phyloP scores from a whole-genome alignment of 2,888 invertebrate genomes.

The Brenthis daphne region DNA sequence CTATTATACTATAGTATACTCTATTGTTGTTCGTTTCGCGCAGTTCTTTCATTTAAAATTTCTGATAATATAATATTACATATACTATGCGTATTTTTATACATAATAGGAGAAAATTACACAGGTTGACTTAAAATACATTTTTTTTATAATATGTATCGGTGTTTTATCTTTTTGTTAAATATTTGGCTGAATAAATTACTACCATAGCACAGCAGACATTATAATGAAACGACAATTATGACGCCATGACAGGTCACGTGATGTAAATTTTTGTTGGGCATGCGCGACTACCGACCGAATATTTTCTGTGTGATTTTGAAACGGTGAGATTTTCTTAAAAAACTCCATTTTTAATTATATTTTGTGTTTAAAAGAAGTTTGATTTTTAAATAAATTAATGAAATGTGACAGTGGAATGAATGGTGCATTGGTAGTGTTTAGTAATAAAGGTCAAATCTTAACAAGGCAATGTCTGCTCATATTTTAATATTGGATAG shows the following conservation, averaged over 20 bases:
- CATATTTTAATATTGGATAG: constrained; percentile 61
- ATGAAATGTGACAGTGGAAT: constrained; percentile 55
- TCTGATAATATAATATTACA: too few relatives aligned
- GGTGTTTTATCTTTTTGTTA: neutral
- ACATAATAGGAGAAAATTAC: too few relatives aligned
- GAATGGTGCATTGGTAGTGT: constrained; percentile 36
- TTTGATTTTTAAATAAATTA: constrained; percentile 45
- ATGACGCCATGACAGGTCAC: constrained; percentile 82
- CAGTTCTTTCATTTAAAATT: too few relatives aligned
- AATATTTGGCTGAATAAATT: constrained; percentile 16
- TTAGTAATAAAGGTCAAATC: constrained; percentile 67
- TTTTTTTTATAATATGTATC: neutral
- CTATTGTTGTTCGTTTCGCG: too few relatives aligned
- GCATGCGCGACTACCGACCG: constrained; percentile 75
- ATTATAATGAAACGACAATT: constrained; percentile 34
- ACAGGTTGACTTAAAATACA: too few relatives aligned
- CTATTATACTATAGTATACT: too few relatives aligned
- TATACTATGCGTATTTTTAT: too few relatives aligned
- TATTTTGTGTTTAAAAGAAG: constrained; percentile 45
- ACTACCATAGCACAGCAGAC: constrained; percentile 22
- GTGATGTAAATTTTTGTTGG: constrained; percentile 81
- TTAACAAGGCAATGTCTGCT: constrained; percentile 54
- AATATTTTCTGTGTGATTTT: constrained; percentile 73
- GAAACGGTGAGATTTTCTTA: constrained; percentile 65
- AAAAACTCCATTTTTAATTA: constrained; percentile 53